Evolutionary conservation across 2,888 invertebrate species (phyloP), one percentile per base, ranked within the genome.

Genomic region (Rhamphomyia laevipes): DNA sequence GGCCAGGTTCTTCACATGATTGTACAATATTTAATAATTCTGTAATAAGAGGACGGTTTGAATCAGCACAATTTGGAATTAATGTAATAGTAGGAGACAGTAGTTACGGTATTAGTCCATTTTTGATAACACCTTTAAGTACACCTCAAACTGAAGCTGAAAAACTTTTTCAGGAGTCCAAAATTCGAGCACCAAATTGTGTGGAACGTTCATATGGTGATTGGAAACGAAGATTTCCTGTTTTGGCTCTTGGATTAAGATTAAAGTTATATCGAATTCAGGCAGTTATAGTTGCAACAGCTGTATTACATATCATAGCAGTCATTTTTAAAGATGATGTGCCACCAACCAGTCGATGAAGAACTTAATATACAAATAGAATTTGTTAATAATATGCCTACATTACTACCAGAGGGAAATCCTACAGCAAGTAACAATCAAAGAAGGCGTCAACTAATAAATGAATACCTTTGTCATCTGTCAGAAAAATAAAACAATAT

Each of bases 131-230:
- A 43, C 43, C 43, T 12, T 43, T 43, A 21, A 35, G 23, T 4
- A 27, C 42, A 48, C 38, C 42, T 4, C 11, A 9, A 15, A 45
- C 38, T 35, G 17, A 16, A 23, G 21, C 23, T 11, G 31, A 48
- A 42, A 16, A 38, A 3, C 37, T 48, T 2, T 52, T 48, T 13
- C 50, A 51, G 21, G 50, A 50, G 40, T 46, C 51, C 11, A 41
- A 47, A 37, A 52, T 52, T 43, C 35, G 49, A 40, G 50, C 52
- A 1, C 18, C 50, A 31, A 52, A 51, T 27, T 49, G 51, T 15
- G 43, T 51, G 16, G 52, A 54, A 31, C 48, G 52, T 11, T 49
- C 47, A 23, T 54, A 47, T 46, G 52, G 49, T 15, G 48, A 52
- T 13, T 52, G 51, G 47, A 54, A 52, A 41, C 40, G 52, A 13